Percentiles rank a stretch among this genome's conserved stretches.
phyloP scores from a whole-genome alignment of 2,888 invertebrate species.

The Rhogogaster chlorosoma region DNA sequence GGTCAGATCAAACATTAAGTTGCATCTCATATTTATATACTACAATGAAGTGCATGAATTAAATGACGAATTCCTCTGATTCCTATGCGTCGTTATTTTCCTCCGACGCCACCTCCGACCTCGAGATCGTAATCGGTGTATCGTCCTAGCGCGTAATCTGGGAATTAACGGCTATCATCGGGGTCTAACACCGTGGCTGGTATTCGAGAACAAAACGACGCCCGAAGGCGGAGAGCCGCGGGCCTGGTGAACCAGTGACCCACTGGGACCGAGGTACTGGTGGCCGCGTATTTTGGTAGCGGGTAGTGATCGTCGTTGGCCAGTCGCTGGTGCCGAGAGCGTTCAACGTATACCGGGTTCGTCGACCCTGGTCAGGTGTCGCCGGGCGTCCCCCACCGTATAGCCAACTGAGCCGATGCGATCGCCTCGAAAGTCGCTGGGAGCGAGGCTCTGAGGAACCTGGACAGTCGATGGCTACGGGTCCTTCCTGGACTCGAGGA shows the following conservation, averaged over 20 bases:
- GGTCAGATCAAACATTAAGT: background rate
- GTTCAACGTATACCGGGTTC: constrained; percentile 21
- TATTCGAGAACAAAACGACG: constrained; percentile 39
- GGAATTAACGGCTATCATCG: background rate
- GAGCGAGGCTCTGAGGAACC: background rate
- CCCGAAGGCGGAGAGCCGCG: constrained; percentile 51
- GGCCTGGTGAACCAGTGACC: constrained; percentile 74
- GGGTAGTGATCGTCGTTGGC: constrained; percentile 57
- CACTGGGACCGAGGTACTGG: constrained; percentile 67
- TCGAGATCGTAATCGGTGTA: background rate
- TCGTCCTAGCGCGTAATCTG: constrained; percentile 31
- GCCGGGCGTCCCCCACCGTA: constrained; percentile 18
- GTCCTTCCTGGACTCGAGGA: background rate
- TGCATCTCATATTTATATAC: background rate
- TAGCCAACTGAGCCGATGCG: constrained; percentile 1
- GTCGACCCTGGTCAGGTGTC: constrained; percentile 43
- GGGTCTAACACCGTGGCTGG: background rate
- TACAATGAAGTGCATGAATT: background rate
- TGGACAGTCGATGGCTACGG: background rate
- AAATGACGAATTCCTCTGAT: no score
- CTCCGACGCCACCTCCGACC: background rate
- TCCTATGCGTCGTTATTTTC: background rate
- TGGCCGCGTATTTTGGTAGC: constrained; percentile 70
- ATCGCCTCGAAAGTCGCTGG: constrained; percentile 9
- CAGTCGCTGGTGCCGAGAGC: background rate